phyloP scores from a whole-genome alignment of 2,797 vertebrate genomes.

The Anguilla pacifica region DNA sequence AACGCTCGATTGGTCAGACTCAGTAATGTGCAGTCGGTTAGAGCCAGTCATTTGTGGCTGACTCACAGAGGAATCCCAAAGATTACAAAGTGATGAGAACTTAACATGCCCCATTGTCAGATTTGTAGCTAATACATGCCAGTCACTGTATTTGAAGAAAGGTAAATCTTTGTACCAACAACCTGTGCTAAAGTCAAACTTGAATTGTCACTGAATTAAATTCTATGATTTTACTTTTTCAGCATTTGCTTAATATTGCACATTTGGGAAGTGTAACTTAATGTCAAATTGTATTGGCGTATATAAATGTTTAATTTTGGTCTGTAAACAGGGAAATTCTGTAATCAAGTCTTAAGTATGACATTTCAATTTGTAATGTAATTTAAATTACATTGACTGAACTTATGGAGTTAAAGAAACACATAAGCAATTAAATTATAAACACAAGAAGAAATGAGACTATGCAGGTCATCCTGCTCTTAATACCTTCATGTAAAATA shows the following conservation, averaged over 20 bases:
- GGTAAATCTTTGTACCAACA: constrained; percentile 78
- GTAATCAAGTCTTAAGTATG: constrained; percentile 71
- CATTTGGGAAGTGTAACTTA: constrained; percentile 81
- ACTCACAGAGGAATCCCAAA: constrained; percentile 1
- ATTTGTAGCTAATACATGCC: constrained; percentile 34
- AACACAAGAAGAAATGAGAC: constrained; percentile 56
- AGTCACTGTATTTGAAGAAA: constrained; percentile 62
- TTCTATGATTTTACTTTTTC: constrained; percentile 73
- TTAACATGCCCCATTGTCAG: not conserved
- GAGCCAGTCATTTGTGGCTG: not conserved
- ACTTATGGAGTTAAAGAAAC: constrained; percentile 77
- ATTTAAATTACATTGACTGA: constrained; percentile 73
- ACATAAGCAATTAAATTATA: constrained; percentile 61
- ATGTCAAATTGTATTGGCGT: constrained; percentile 77
- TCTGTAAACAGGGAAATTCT: constrained; percentile 79
- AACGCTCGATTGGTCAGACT: not conserved
- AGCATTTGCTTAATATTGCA: constrained; percentile 86
- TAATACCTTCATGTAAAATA: constrained; percentile 93
- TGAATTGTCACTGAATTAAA: constrained; percentile 78
- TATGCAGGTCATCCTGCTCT: constrained; percentile 84
- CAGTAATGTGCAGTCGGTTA: not conserved
- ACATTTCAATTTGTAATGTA: constrained; percentile 84
- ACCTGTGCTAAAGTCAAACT: constrained; percentile 78
- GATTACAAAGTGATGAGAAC: constrained; percentile 5
- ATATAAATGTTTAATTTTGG: constrained; percentile 73